Conservation (phyloP, 2,797 vertebrate species). For the Gadopsis bispinosus region DNA sequence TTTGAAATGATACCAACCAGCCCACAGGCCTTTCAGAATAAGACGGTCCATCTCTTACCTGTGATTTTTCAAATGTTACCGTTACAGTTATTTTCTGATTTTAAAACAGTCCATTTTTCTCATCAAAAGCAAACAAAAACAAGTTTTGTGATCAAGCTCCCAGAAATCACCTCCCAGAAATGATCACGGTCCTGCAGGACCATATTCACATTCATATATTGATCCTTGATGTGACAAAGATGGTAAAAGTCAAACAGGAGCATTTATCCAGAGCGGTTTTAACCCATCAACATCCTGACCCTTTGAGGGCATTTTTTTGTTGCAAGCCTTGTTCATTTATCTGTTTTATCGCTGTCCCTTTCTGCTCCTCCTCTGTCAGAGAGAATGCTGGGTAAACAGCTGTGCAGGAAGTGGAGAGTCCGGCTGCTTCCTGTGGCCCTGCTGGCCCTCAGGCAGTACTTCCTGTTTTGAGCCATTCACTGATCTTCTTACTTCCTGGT, state of each 20-base stretch:
- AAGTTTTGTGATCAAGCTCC: neutral
- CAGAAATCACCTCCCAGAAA: neutral
- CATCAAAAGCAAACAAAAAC: neutral
- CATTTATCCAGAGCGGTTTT: rapidly evolving
- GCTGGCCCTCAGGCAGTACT: constrained; percentile 57
- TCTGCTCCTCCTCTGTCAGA: constrained; percentile 3
- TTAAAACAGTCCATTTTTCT: neutral
- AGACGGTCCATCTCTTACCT: neutral
- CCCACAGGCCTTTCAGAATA: neutral
- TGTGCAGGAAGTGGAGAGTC: constrained; percentile 72
- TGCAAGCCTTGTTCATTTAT: neutral
- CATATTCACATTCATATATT: neutral
- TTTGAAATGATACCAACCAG: neutral
- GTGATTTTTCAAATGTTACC: neutral
- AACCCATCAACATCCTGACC: neutral
- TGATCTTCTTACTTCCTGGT: constrained; percentile 71
- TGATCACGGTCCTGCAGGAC: neutral
- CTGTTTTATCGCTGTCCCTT: neutral
- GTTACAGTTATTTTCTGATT: neutral
- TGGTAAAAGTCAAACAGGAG: neutral
- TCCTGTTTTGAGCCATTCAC: constrained; percentile 81
- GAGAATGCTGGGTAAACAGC: constrained; percentile 60
- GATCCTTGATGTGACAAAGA: neutral
- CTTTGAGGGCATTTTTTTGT: neutral
- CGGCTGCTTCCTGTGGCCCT: constrained; percentile 79